Conservation (phyloP, 2,113 vertebrate genomes). For the Nerophis lumbriciformis region DNA sequence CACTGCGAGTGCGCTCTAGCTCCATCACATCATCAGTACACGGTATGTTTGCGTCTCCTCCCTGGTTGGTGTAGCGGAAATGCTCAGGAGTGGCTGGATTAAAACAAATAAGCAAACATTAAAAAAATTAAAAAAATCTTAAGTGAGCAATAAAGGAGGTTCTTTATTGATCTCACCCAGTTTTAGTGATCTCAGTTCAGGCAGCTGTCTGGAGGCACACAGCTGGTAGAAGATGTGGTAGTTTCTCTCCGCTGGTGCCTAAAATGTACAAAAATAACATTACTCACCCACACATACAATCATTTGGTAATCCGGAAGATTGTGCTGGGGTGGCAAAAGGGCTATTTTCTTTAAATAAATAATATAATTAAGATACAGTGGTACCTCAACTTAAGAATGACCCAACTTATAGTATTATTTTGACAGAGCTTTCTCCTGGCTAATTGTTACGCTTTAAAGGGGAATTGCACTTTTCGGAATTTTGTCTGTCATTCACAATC, state of each 20-base stretch:
- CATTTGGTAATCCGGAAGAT: too few relatives aligned
- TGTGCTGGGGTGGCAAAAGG: too few relatives aligned
- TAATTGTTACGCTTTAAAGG: too few relatives aligned
- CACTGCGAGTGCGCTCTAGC: conserved; percentile 65
- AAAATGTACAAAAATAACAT: background rate
- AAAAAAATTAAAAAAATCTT: background rate
- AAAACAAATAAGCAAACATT: background rate
- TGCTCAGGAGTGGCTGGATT: conserved; percentile 62
- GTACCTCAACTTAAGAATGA: background rate
- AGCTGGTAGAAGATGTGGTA: conserved; percentile 80
- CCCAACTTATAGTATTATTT: background rate
- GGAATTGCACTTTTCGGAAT: too few relatives aligned
- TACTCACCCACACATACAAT: background rate
- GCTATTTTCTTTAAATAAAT: background rate
- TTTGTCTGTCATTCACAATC: too few relatives aligned
- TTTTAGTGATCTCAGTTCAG: conserved; percentile 65
- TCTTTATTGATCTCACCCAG: conserved; percentile 59
- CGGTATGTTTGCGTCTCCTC: conserved; percentile 49
- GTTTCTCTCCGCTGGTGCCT: conserved; percentile 73
- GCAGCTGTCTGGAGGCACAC: conserved; percentile 69
- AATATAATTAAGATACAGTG: background rate
- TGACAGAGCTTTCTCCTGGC: too few relatives aligned
- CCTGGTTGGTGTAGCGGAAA: conserved; percentile 74
- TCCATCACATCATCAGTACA: conserved; percentile 59
- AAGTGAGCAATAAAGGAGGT: background rate